Base-by-base conservation (phyloP, 1,140 invertebrate genomes). In the Aphis craccivora region DNA sequence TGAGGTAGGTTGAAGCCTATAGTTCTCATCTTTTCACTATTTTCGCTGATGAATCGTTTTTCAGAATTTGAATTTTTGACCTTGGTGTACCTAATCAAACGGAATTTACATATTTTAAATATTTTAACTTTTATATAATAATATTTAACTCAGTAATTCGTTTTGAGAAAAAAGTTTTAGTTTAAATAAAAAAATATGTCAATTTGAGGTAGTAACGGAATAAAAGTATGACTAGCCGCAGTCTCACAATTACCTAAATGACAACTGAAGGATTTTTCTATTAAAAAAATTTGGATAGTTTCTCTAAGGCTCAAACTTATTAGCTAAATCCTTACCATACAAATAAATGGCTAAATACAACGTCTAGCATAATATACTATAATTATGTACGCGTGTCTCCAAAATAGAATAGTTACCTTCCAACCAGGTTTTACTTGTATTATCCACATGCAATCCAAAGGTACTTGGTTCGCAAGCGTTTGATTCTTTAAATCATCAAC, bases 381-480 rank as follows among this genome's bases (percentile, higher is more conserved):
- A 51, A 51, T 51, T 51, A 23, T 53, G 8, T 23, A 53, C 1
- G 4, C 3, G 60, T 76, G 14, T 25, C 2, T 51, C 9, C 18
- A 51, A 37, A 23, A 20, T 40, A 51, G 0, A 55, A 23, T 67
- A 89, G 89, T 95, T 96, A 98, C 97, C 96, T 96, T 97, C 96
- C 96, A 97, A 23, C 96, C 96, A 14, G 96, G 95, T 90, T 96
- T 95, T 0, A 98, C 97, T 20, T 95, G 96, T 81, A 98, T 97
- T 93, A 96, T 95, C 97, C 97, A 98, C 94, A 98, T 97, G 95
- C 98, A 98, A 94, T 98, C 98, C 18, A 98, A 94, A 0, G 97
- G 96, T 35, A 96, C 94, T 93, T 96, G 95, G 94, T 97, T 95
- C 67, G 95, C 95, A 0, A 86, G 48, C 60, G 95, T 95, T 2